Evolutionary conservation across 2,888 invertebrate genomes (phyloP), one percentile per base, ranked within the genome.

Genomic region (Tridacna gigas): DNA sequence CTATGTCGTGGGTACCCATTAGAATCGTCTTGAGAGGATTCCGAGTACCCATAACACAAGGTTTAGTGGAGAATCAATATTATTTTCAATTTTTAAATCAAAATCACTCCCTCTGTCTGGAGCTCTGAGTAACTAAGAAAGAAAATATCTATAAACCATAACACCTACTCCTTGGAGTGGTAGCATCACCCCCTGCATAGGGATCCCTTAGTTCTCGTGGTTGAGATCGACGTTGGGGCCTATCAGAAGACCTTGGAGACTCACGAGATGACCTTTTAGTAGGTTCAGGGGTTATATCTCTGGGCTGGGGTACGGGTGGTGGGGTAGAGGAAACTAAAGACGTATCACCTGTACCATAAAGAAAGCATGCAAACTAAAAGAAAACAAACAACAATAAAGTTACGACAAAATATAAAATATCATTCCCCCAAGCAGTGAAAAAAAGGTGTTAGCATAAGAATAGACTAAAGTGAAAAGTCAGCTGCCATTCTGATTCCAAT

Each of bases 81-180:
- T n/a, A n/a, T n/a, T n/a, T n/a, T n/a, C n/a, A n/a, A n/a, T n/a
- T n/a, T n/a, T n/a, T n/a, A n/a, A n/a, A n/a, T n/a, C n/a, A n/a
- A n/a, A n/a, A n/a, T n/a, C n/a, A n/a, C n/a, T n/a, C n/a, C n/a
- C n/a, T n/a, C n/a, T n/a, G n/a, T n/a, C n/a, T n/a, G n/a, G n/a
- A n/a, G n/a, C n/a, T n/a, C n/a, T n/a, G n/a, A n/a, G 15, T 37
- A 37, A 37, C 37, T 37, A 37, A 37, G 37, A 18, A 66, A 20
- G 28, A 48, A 48, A 22, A 47, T n/a, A 48, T 51, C 25, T 71
- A 25, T 25, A 71, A 71, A 71, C 71, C 71, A 71, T 25, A 71
- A 71, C 76, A 88, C 88, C 78, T 86, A 84, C 81, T 86, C 84
- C 82, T 86, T 51, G 84, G 86, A n/a, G 86, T 84, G 9, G 86